Evolutionary conservation across 2,888 invertebrate genomes (phyloP), one percentile per base, ranked within the genome.

Genomic region (Cerceris rybyensis): DNA sequence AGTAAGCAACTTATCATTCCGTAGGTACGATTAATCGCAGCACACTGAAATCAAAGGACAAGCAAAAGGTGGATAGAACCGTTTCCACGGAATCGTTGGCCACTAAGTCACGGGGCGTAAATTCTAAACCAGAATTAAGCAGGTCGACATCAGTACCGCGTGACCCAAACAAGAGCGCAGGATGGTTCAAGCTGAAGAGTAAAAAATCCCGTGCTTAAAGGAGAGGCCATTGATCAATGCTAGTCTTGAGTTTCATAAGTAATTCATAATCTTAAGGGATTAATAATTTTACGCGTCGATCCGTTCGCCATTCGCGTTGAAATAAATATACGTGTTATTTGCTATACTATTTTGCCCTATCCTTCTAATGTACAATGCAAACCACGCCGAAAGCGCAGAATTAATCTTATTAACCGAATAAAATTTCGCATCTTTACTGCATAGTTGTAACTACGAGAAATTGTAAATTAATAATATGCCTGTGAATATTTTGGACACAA

Each of bases 121-220:
- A 88, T 87, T 85, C 90, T 55, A 81, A 90, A 93, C 57, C 92
- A 93, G 81, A 95, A 94, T 72, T 93, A 92, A 85, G 91, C 95
- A 93, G 96, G 73, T 96, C 96, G 0, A 94, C 95, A 60, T 96
- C 96, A 7, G 96, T 96, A 94, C 96, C 96, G 61, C 95, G 95
- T 87, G 95, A 96, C 88, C 94, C 95, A 63, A 95, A 94, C 88
- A 95, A 96, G 91, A 95, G 95, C 78, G 95, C 96, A 50, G 96
- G 96, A 69, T 96, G 96, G 96, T 96, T 96, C 88, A 95, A 95
- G 90, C 91, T 95, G 87, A 95, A 94, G 87, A 93, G 90, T 89
- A 93, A 92, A 82, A 93, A 93, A 85, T 92, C 90, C 84, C 90
- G 91, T 82, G 89, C 91, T 87, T 92, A 86, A 91, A 80, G 77